Percentiles rank a stretch among this genome's conserved stretches.
Evolutionary conservation across 2,113 vertebrate genomes (phyloP).

Genomic region (Lagenorhynchus albirostris): DNA sequence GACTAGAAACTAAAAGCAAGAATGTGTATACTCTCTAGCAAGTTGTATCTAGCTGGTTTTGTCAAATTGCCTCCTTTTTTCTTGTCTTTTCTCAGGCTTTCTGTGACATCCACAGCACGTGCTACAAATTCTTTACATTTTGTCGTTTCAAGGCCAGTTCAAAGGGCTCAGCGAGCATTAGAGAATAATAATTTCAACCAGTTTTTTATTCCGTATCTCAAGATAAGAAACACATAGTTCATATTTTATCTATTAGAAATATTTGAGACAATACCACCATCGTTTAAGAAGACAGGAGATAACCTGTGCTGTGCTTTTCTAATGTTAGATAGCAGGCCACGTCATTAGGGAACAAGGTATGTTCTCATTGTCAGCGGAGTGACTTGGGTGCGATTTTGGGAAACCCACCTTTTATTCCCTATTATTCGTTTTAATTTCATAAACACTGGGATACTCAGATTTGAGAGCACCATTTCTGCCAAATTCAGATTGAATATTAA

Average conservation of each 20-base stretch:
- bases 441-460: background rate
- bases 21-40: background rate
- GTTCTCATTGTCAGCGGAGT: background rate
- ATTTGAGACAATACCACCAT: background rate
- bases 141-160: slow-evolving; percentile 10
- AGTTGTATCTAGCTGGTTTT: background rate
- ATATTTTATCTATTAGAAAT: slow-evolving; percentile 21
- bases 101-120: background rate
- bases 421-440: background rate
- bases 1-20: background rate
- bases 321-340: background rate
- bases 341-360: background rate
- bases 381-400: background rate
- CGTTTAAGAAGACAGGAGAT: background rate
- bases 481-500: background rate
- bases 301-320: background rate
- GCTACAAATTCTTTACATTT: background rate
- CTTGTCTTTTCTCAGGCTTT: background rate
- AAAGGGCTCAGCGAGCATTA: background rate
- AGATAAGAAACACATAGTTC: background rate
- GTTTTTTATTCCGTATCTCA: slow-evolving; percentile 7
- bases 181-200: background rate
- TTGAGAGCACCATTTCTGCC: background rate
- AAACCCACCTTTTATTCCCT: background rate
- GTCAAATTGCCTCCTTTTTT: background rate